phyloP scores from a whole-genome alignment of 30 jellyfish, hydroid and myxozoan genomes.

The Morbakka virulenta region DNA sequence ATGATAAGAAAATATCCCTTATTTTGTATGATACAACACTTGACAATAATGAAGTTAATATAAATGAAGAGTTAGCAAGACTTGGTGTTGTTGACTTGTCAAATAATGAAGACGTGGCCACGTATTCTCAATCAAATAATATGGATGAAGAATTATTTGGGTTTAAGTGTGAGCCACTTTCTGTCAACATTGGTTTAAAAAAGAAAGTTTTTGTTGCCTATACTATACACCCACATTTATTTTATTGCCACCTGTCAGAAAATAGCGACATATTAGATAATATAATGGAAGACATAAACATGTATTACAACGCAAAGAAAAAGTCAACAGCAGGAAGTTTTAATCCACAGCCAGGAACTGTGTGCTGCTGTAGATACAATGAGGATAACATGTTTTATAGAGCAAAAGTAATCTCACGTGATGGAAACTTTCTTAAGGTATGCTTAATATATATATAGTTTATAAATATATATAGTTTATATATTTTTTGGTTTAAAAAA shows the following conservation, averaged over 20 bases:
- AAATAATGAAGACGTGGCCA: not conserved
- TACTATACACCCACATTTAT: slow-evolving; percentile 55
- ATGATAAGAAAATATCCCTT: slow-evolving; percentile 18
- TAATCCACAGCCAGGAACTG: slow-evolving; percentile 35
- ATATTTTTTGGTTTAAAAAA: no score
- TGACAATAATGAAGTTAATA: slow-evolving; percentile 36
- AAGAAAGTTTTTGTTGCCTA: slow-evolving; percentile 55
- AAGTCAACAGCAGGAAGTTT: slow-evolving; percentile 6
- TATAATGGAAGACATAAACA: slow-evolving; percentile 63
- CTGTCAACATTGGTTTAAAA: slow-evolving; percentile 34
- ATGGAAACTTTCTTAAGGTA: slow-evolving; percentile 45
- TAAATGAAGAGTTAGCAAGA: slow-evolving; percentile 50
- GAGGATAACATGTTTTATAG: slow-evolving; percentile 82
- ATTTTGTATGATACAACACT: slow-evolving; percentile 56
- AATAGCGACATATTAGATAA: slow-evolving; percentile 19
- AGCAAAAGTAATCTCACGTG: slow-evolving; percentile 46
- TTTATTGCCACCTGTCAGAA: slow-evolving; percentile 55
- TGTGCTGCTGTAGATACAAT: slow-evolving; percentile 72
- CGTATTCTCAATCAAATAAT: not conserved
- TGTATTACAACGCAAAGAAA: slow-evolving; percentile 22
- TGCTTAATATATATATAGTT: no score
- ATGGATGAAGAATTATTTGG: not conserved
- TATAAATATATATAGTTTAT: no score
- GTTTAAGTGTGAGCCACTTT: not conserved
- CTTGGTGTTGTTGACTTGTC: slow-evolving; percentile 19